Base-by-base conservation (phyloP, 1,140 invertebrate species). In the Aphelenchoides besseyi region DNA sequence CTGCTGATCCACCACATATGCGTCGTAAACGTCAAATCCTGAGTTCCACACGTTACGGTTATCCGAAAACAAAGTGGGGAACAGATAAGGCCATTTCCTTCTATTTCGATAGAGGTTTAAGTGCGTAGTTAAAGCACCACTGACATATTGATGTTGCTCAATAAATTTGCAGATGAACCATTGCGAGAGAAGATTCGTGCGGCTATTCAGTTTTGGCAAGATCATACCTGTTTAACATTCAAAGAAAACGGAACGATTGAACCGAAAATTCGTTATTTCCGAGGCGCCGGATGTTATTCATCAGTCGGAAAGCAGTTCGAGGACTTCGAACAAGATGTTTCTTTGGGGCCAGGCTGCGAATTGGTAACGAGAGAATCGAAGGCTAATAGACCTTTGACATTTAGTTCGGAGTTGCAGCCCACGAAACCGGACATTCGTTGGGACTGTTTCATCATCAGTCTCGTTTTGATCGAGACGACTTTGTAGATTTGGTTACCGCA, bases 241-340 rank as follows among this genome's bases (percentile, higher is more conserved):
- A 18, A 74, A n/a, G 72, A 79, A 18, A 63, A 75, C 18, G 73
- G 71, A 2, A 61, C 74, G 9, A 74, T 53, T 0, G 76, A 62
- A 2, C 75, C 78, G n/a, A 68, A 77, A 29, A 73, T 80, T 35
- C 74, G 77, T n/a, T 80, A 79, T 71, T 76, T 79, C 76, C 64
- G 72, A 36, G 79, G 76, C 36, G 64, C 68, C 36, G 78, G 78
- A 37, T 70, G 68, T 30, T 70, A 73, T 30, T 18, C 9, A 9
- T 16, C 8, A 8, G 68, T 70, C 9, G 68, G 68, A 16, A 70
- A 70, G 9, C 30, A 33, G 18, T 69, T n/a, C 64, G 8, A 72
- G 29, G 30, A 72, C 12, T 23, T 35, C 18, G 69, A 72, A 3
- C 68, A 70, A 8, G 69, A 70, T 2, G 35, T 70, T 52, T 70